Evolutionary conservation across 2,113 vertebrate genomes (phyloP), one percentile per base, ranked within the genome.

Genomic region (Triplophysa dalaica): DNA sequence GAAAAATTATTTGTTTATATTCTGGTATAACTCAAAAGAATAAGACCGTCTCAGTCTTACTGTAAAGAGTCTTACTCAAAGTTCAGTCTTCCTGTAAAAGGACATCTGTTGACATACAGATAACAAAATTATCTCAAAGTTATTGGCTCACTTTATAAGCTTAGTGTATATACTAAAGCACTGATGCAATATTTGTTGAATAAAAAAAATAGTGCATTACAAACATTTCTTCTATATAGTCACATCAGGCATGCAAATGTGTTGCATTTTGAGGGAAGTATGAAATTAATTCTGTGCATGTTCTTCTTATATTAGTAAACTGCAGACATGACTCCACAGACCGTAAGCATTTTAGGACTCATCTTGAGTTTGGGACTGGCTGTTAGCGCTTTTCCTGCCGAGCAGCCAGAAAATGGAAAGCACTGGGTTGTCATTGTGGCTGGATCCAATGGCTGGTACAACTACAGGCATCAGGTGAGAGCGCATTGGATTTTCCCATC

Each of bases 381-480:
- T 17, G 78, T 83, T 0, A 33, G 33, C 0, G 81, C 90, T 0
- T 61, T 94, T 24, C 90, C 92, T 0, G 1, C 90, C 6, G 89
- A 93, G 50, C 87, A 93, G 0, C 82, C 90, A 0, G 91, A 93
- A 22, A 78, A 90, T 3, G 95, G 94, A 64, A 98, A 96, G 82
- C 93, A 97, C 91, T 99, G 96, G 98, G 96, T 97, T 63, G 89
- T 99, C n/a, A 95, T 99, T 0, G 97, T 98, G 0, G 96, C 96
- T 0, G 97, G 97, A 0, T 99, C 97, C 0, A 95, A 92, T 0
- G 93, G 95, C 89, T 99, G 96, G 96, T 96, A 94, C 89, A 99
- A 99, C 90, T 99, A 98, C 78, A 93, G 97, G 70, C 97, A 98
- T 87, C 98, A 98, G 95, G 96, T 97, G 89, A 92, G 90, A 61